phyloP scores from a whole-genome alignment of 2,113 vertebrate genomes.

The Tenrec ecaudatus region DNA sequence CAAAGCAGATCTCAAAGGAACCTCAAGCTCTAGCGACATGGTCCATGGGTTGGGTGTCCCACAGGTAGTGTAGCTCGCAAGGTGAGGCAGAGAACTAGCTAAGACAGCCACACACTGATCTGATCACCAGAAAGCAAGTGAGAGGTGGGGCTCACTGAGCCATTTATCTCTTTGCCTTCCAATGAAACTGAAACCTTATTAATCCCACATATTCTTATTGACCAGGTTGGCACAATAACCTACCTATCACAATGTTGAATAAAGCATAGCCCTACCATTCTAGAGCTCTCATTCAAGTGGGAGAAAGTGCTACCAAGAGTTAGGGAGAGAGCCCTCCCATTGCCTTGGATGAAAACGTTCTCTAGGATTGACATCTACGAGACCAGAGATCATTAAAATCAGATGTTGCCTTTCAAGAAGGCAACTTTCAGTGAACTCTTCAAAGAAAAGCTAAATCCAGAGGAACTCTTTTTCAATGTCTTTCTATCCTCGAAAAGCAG shows the following conservation, averaged over 20 bases:
- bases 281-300: neutral
- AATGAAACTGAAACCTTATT: too few species aligned
- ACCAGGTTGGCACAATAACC: too few species aligned
- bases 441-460: conserved; percentile 42
- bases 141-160: too few species aligned
- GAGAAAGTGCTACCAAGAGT: neutral
- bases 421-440: neutral
- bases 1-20: too few species aligned
- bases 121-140: too few species aligned
- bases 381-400: neutral
- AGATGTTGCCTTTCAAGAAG: neutral
- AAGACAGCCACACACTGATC: too few species aligned
- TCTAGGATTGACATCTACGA: conserved; percentile 5
- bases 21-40: too few species aligned
- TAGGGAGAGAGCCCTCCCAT: neutral
- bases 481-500: neutral
- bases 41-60: too few species aligned
- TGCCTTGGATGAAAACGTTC: neutral
- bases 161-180: too few species aligned
- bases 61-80: too few species aligned
- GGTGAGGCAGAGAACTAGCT: too few species aligned
- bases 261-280: neutral
- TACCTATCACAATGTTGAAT: neutral
- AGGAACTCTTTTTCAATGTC: neutral
- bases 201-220: too few species aligned